Percentiles rank a stretch among this genome's conserved stretches.
phyloP scores from a whole-genome alignment of 2,113 vertebrate species.

The Ginglymostoma cirratum region DNA sequence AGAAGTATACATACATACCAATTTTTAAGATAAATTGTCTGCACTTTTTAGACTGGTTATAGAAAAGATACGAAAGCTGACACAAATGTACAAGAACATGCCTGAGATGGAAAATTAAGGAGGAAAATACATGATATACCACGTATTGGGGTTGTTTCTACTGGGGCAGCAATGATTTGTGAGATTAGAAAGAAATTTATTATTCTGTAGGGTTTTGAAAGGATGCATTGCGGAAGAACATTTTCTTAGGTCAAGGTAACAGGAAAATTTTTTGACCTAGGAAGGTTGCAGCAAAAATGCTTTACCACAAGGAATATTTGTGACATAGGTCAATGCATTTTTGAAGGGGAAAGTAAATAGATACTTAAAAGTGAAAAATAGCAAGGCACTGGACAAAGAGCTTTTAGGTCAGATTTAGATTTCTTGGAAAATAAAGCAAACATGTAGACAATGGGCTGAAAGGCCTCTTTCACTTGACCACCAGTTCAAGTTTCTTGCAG shows the following conservation, averaged over 20 bases:
- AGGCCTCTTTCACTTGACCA: not conserved
- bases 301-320: not conserved
- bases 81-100: not conserved
- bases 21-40: not conserved
- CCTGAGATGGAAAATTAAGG: not conserved
- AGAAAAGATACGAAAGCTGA: not conserved
- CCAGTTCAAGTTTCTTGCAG: too few species aligned
- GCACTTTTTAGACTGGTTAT: not conserved
- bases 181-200: not conserved
- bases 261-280: not conserved
- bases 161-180: not conserved
- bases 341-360: not conserved
- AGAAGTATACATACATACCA: not conserved
- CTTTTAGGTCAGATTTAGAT: not conserved
- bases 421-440: not conserved
- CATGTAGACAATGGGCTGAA: not conserved
- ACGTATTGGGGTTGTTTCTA: not conserved
- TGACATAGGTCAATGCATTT: not conserved
- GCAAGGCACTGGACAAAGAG: not conserved
- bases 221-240: not conserved
- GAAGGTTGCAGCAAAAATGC: not conserved
- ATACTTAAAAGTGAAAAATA: not conserved
- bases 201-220: not conserved
- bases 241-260: not conserved
- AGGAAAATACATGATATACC: not conserved